A percentile compares a stretch with the other conserved stretches of the same genome.
These are phyloP conservation scores for Drosophila lacicola DNA, from an alignment of 2,888 invertebrate genomes.

Conservation along the genomic window DNA sequence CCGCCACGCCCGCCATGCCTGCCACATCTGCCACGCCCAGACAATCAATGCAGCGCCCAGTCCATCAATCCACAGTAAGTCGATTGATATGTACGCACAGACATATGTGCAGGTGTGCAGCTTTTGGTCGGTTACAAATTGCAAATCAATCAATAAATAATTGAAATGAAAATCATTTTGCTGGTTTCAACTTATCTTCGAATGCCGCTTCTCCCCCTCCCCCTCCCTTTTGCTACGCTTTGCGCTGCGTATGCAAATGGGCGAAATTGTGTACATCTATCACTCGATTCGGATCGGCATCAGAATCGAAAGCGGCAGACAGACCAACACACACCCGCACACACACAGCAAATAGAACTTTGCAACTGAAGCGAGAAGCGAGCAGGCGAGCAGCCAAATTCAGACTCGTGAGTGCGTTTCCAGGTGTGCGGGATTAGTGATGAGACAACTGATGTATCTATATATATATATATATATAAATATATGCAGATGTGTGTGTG, in stretches of 20 bases:
- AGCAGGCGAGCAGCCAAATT: conserved; percentile 6
- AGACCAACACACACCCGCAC: conserved; percentile 12
- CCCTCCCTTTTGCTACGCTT: conserved; percentile 40
- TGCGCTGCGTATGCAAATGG: conserved; percentile 76
- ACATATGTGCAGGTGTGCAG: conserved; percentile 72
- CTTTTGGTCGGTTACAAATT: conserved; percentile 82
- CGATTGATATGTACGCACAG: conserved; percentile 63
- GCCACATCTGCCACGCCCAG: conserved; percentile 27
- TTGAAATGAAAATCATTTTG: conserved; percentile 82
- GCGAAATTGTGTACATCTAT: conserved; percentile 80
- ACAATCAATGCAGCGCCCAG: conserved; percentile 32
- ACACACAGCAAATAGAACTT: conserved; percentile 13
- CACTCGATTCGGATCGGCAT: conserved; percentile 70
- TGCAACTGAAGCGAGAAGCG: background rate
- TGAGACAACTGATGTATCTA: conserved; percentile 55
- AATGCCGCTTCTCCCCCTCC: conserved; percentile 1
- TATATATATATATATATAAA: conserved; percentile 2
- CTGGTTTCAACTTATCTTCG: conserved; percentile 80
- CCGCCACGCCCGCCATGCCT: conserved; percentile 27
- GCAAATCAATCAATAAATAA: conserved; percentile 82
- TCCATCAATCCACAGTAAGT: conserved; percentile 70
- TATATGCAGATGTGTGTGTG: background rate
- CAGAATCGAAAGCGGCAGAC: conserved; percentile 52
- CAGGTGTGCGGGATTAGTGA: conserved; percentile 71
- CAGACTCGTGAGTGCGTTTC: conserved; percentile 48